Evolutionary conservation across 2,113 vertebrate genomes (phyloP), one percentile per base, ranked within the genome.

Genomic region (Clarias macrocephalus): DNA sequence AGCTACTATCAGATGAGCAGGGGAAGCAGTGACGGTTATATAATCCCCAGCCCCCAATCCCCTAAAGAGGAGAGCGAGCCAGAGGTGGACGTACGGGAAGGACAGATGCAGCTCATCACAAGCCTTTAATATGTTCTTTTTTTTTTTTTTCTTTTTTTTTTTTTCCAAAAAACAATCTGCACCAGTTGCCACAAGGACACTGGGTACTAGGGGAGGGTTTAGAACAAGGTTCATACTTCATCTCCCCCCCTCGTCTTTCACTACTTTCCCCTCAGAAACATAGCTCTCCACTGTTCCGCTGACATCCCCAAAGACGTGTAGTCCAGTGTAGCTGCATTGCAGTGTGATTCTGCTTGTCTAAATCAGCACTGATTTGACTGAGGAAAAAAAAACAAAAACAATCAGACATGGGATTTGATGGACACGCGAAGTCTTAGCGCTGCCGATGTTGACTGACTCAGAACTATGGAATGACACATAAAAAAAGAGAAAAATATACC

Each of bases 31-130:
- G 98, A 99, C 13, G 98, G 98, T 54, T 99, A 97, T 86, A 99
- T 99, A 88, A 98, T 99, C 93, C 98, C 98, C 89, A 96, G 98
- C 88, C 96, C 83, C 57, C 83, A 85, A 62, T 60, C 83, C 54
- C 70, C 96, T 92, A 99, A 97, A 94, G 98, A 99, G 92, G 97
- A 95, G 91, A 96, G 96, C 91, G 95, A 97, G 92, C 98, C 98
- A 0, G 97, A 99, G 94, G 98, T 98, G 79, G 98, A 99, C 2
- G 97, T 99, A 90, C 96, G 96, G 93, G 98, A 99, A 98, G 97
- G 98, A 97, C 98, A 99, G 92, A 99, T 99, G 98, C 98, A 99
- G 94, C 95, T 99, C 93, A 97, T 99, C 89, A 99, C 98, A 62
- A 99, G 98, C 94, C 98, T 99, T 96, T 99, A 97, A 97, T 94